These are phyloP conservation scores for Cryptomyrus ogoouensis DNA, from an alignment of 2,113 vertebrate genomes.

Conservation along the genomic window DNA sequence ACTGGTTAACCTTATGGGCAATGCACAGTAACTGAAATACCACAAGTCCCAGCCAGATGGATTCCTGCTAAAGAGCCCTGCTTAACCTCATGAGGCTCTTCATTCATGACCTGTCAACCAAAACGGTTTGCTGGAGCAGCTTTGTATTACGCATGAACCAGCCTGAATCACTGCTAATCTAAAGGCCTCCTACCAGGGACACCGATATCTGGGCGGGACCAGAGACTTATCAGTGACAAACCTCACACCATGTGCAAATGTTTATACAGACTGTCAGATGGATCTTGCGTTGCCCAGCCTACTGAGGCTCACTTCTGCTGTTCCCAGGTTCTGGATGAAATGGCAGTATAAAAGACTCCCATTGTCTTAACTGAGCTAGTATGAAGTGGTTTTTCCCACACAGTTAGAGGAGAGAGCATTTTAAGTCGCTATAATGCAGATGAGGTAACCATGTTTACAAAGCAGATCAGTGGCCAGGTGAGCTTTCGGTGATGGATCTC, in stretches of 20 bases:
- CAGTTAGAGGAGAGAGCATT: background rate
- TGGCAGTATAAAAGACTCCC: background rate
- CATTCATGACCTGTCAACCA: background rate
- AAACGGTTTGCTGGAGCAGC: background rate
- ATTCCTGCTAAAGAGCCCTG: background rate
- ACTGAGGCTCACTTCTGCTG: background rate
- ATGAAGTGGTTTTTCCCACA: background rate
- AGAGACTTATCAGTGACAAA: background rate
- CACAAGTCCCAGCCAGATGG: background rate
- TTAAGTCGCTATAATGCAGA: background rate
- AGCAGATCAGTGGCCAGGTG: background rate
- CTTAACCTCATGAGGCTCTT: background rate
- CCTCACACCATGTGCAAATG: constrained; percentile 3
- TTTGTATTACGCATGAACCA: background rate
- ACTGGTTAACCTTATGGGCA: background rate
- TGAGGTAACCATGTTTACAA: background rate
- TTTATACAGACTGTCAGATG: background rate
- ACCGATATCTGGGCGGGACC: background rate
- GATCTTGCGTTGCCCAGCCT: background rate
- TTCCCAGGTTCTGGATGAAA: background rate
- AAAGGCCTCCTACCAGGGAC: background rate
- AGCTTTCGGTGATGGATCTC: background rate
- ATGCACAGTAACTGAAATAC: background rate
- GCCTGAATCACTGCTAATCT: background rate
- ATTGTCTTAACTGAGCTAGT: background rate